Percentiles rank a stretch among this genome's conserved stretches.
Conservation (phyloP, 2,797 vertebrate genomes). For the Pseudochirops corinnae region DNA sequence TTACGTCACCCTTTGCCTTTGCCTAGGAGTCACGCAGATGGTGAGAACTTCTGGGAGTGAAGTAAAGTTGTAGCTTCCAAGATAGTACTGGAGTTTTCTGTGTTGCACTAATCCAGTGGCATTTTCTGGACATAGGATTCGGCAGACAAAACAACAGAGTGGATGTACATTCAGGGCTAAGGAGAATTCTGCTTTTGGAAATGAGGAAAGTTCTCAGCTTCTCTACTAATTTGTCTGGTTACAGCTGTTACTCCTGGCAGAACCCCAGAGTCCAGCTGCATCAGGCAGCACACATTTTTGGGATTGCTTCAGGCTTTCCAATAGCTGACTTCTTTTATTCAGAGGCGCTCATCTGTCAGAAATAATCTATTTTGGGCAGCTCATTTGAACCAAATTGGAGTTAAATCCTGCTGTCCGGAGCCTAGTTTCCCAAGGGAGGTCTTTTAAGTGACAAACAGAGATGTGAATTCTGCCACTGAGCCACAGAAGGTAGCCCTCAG, state of each 20-base stretch:
- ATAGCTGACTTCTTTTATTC: slow-evolving; percentile 74
- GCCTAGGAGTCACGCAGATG: slow-evolving; percentile 42
- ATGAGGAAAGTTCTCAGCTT: slow-evolving; percentile 53
- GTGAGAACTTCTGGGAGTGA: slow-evolving; percentile 62
- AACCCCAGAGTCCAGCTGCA: slow-evolving; percentile 56
- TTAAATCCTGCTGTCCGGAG: slow-evolving; percentile 40
- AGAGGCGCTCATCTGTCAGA: slow-evolving; percentile 65
- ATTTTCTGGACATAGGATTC: slow-evolving; percentile 52
- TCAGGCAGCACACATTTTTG: slow-evolving; percentile 65
- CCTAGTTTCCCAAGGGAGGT: slow-evolving; percentile 46
- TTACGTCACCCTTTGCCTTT: slow-evolving; percentile 23
- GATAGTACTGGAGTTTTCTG: slow-evolving; percentile 63
- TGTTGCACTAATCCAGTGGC: slow-evolving; percentile 54
- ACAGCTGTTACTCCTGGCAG: slow-evolving; percentile 75
- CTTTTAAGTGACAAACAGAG: slow-evolving; percentile 52
- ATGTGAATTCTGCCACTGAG: slow-evolving; percentile 57
- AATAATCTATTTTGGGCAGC: slow-evolving; percentile 67
- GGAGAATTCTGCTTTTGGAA: slow-evolving; percentile 77
- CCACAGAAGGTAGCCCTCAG: slow-evolving; percentile 42
- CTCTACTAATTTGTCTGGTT: slow-evolving; percentile 63
- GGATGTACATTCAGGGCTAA: slow-evolving; percentile 59
- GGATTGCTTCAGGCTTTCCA: slow-evolving; percentile 72
- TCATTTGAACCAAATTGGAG: slow-evolving; percentile 56
- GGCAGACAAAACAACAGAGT: slow-evolving; percentile 65
- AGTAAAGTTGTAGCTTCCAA: slow-evolving; percentile 66